These are phyloP conservation scores for Gerris lacustris DNA, from an alignment of 2,888 invertebrate genomes.

Conservation along the genomic window DNA sequence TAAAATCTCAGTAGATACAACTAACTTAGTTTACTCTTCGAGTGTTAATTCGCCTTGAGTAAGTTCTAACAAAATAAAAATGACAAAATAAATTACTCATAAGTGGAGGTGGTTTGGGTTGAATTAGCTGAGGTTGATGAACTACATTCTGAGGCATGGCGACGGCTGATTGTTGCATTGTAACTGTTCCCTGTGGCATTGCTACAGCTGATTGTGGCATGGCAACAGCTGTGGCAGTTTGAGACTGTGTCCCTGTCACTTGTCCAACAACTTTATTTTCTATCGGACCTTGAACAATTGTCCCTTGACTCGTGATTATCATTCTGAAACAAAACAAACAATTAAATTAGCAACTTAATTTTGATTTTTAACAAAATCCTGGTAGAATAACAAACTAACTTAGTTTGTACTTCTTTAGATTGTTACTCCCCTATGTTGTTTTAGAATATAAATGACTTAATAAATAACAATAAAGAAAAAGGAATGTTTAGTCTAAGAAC, in stretches of 20 bases:
- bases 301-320: constrained; percentile 31
- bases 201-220: constrained; percentile 20
- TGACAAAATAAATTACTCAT: constrained; percentile 39
- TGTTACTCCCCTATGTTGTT: too few species aligned
- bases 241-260: neutral
- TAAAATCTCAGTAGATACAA: too few species aligned
- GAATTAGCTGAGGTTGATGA: constrained; percentile 30
- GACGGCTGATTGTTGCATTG: neutral
- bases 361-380: too few species aligned
- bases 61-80: too few species aligned
- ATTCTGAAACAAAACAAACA: constrained; percentile 24
- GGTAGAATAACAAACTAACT: too few species aligned
- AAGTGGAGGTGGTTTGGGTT: constrained; percentile 39
- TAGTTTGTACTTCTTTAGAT: too few species aligned
- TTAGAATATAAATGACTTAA: too few species aligned
- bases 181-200: neutral
- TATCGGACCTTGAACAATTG: constrained; percentile 25
- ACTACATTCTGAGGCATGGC: neutral
- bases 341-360: neutral
- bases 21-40: too few species aligned
- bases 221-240: neutral
- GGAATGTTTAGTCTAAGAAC: too few species aligned
- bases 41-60: too few species aligned
- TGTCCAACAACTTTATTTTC: neutral
- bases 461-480: too few species aligned